Evolutionary conservation across 1,140 invertebrate genomes (phyloP), one percentile per base, ranked within the genome.

Genomic region (Rhopalosiphum maidis): DNA sequence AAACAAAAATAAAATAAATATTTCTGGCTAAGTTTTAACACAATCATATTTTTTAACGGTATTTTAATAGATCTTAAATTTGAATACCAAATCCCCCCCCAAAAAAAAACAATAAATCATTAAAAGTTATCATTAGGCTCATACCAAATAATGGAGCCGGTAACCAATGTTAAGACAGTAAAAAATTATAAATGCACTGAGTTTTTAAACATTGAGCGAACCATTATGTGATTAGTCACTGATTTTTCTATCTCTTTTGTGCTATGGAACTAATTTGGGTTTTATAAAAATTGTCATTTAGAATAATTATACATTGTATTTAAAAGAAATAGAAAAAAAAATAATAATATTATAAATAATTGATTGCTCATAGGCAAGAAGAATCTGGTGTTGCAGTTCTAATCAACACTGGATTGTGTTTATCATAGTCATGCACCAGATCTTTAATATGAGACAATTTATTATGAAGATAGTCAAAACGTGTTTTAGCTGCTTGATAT

Each of bases 361-460:
- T 54, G 68, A 91, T 91, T 91, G 90, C 90, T 91, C 90, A 91
- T 22, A 85, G 46, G 77, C 91, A 92, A 92, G 91, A 92, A 92
- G 91, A 92, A 92, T 92, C 91, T 51, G 91, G 94, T 88, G 51
- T 91, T 43, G 88, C 94, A 91, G 46, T 91, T 94, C 37, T 87
- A 54, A 91, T 91, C 7, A 87, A 87, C 82, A 93, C 91, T 86
- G 91, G 91, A 85, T 93, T 93, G 37, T 93, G 68, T 77, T 90
- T 94, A 94, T 99, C 98, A 95, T 97, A 99, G 43, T 98, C 97
- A 93, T 96, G 95, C 35, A 99, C 98, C 94, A 98, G 96, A 94
- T 96, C 96, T 95, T 99, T 99, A 95, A 99, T 98, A 95, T 98
- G 97, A 94, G 97, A 97, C 95, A 99, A 96, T 95, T 99, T 99